Conservation (phyloP, 2,888 invertebrate species). For the Pimpla rufipes region DNA sequence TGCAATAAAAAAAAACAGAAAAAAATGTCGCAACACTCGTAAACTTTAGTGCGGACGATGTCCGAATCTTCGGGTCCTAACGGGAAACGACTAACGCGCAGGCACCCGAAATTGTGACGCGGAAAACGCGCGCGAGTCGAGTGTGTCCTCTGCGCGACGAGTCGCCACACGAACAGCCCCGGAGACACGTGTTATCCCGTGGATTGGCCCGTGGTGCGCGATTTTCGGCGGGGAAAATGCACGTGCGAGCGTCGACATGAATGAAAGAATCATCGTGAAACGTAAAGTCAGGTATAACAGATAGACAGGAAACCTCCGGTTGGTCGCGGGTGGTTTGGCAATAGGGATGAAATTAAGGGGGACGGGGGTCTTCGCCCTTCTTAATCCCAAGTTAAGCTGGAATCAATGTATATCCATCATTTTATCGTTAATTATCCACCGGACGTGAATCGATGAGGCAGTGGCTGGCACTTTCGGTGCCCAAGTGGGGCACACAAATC, state of each 20-base stretch:
- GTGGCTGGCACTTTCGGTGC: neutral
- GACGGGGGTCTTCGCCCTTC: no score
- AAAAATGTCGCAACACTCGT: neutral
- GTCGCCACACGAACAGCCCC: slow-evolving; percentile 8
- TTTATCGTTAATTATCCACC: slow-evolving; percentile 19
- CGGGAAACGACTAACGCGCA: neutral
- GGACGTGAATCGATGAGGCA: neutral
- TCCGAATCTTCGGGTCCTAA: neutral
- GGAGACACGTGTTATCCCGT: slow-evolving; percentile 56
- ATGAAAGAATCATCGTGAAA: slow-evolving; percentile 14
- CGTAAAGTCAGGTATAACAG: slow-evolving; percentile 5
- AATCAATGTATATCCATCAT: neutral
- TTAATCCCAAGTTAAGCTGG: no score
- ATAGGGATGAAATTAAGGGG: neutral
- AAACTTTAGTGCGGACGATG: no score
- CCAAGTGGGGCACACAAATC: neutral
- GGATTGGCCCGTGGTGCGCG: slow-evolving; percentile 29
- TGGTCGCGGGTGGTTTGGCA: no score
- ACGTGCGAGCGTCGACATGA: slow-evolving; percentile 13
- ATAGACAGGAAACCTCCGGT: no score
- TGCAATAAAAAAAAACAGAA: neutral
- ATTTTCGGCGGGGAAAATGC: neutral
- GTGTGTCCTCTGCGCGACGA: slow-evolving; percentile 23
- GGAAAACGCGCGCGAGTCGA: slow-evolving; percentile 9
- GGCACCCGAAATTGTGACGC: neutral